Evolutionary conservation across 2,888 invertebrate genomes (phyloP).

Genomic region (Melanophora roralis): DNA sequence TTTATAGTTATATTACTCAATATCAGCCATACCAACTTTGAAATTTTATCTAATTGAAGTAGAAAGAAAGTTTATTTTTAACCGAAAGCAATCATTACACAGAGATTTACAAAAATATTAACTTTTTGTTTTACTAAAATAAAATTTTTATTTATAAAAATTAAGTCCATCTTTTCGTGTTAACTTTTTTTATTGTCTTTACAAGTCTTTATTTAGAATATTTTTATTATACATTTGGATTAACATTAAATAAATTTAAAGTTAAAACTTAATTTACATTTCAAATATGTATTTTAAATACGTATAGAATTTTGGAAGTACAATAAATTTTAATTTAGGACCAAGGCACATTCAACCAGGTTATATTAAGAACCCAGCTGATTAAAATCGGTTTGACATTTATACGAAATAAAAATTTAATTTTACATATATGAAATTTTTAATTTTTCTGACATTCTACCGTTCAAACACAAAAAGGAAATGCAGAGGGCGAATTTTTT

Average conservation of each 20-base stretch:
- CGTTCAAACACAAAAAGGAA: no score
- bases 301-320: not conserved
- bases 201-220: constrained; percentile 55
- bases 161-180: not conserved
- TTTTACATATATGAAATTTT: no score
- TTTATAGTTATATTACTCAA: not conserved
- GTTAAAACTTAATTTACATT: constrained; percentile 21
- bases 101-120: not conserved
- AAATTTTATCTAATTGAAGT: not conserved
- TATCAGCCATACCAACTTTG: constrained; percentile 11
- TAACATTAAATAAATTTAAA: no score
- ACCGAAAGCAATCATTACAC: not conserved
- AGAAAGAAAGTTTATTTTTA: not conserved
- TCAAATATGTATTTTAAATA: not conserved
- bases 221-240: constrained; percentile 53
- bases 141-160: not conserved
- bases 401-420: no score
- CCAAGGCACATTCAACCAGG: no score
- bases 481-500: no score
- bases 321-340: not conserved
- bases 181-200: constrained; percentile 30
- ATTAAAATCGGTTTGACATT: no score
- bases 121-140: not conserved
- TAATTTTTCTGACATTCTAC: no score
- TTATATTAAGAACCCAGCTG: no score